phyloP scores from a whole-genome alignment of 2,888 invertebrate species.

The Tromatobia lineatoria region DNA sequence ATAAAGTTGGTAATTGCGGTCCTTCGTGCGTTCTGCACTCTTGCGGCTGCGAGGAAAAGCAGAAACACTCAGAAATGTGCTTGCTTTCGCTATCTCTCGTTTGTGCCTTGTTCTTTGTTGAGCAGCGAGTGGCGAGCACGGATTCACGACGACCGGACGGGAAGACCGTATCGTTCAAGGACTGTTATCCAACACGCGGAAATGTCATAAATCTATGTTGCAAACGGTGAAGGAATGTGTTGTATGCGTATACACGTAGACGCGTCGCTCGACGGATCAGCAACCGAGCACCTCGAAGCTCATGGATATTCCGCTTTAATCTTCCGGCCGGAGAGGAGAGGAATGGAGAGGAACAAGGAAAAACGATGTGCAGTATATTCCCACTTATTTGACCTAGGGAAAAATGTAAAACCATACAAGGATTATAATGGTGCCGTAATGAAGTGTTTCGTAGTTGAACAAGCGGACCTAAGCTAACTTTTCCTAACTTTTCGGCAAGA shows the following conservation, averaged over 20 bases:
- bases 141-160: constrained; percentile 49
- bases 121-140: constrained; percentile 6
- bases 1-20: neutral
- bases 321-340: neutral
- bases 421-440: no score
- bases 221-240: constrained; percentile 55
- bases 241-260: constrained; percentile 21
- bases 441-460: no score
- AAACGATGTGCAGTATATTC: neutral
- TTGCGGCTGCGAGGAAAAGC: neutral
- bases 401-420: neutral
- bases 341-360: neutral
- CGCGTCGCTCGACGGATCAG: constrained; percentile 6
- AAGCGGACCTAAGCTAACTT: no score
- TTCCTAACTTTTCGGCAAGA: no score
- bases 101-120: neutral
- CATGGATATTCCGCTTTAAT: constrained; percentile 53
- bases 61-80: neutral
- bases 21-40: neutral
- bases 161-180: constrained; percentile 64
- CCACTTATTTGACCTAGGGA: neutral
- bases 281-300: constrained; percentile 28
- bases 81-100: neutral
- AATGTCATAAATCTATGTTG: constrained; percentile 62
- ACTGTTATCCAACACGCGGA: constrained; percentile 66